Conservation (phyloP, 2,113 vertebrate species). For the Rhynchomys soricoides region DNA sequence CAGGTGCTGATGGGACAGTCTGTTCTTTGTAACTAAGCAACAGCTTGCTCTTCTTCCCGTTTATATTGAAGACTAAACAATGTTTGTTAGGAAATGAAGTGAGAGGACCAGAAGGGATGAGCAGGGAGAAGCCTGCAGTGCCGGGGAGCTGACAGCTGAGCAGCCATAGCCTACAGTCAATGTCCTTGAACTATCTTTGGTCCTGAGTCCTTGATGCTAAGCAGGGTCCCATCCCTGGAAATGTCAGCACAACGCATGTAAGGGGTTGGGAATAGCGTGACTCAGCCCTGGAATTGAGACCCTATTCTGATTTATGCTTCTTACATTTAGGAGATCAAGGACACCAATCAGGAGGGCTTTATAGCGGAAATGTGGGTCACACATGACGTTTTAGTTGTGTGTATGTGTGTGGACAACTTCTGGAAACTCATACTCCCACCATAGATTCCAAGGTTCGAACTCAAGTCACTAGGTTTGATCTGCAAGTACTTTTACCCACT, state of each 20-base stretch:
- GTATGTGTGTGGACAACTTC: not conserved
- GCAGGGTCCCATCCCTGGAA: not conserved
- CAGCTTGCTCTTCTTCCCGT: not conserved
- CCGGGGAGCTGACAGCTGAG: not conserved
- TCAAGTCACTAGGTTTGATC: not conserved
- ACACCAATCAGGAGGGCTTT: not conserved
- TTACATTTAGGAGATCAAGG: not conserved
- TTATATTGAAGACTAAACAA: not conserved
- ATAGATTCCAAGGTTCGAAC: not conserved
- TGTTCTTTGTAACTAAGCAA: not conserved
- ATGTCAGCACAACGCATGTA: not conserved
- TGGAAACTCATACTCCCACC: not conserved
- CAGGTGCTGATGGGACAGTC: not conserved
- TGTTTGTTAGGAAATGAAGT: not conserved
- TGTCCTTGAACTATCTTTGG: not conserved
- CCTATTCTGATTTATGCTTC: not conserved
- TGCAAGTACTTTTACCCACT: not conserved
- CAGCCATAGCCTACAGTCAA: not conserved
- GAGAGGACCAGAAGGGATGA: not conserved
- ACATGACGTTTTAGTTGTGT: not conserved
- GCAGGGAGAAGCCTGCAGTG: not conserved
- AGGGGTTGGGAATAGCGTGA: rapidly evolving
- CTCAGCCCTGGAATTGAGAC: not conserved
- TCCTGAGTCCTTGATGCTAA: not conserved
- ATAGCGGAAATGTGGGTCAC: not conserved